Conservation (phyloP, 2,113 vertebrate genomes). For the Phainopepla nitens region DNA sequence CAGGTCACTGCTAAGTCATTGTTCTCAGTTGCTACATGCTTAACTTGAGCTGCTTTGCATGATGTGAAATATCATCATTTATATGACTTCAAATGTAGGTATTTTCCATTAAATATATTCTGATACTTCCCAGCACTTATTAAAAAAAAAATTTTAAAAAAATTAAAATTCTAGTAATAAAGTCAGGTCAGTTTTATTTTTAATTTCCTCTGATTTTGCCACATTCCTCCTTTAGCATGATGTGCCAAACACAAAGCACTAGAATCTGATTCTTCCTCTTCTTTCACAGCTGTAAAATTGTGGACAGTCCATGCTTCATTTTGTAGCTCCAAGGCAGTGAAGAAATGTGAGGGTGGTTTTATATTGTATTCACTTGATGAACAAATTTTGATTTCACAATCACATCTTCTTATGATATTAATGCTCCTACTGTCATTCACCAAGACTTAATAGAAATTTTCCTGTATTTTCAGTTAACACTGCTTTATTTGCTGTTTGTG, state of each 20-base stretch:
- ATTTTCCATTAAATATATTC: background rate
- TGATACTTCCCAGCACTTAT: background rate
- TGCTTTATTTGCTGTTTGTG: background rate
- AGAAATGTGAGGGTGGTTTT: background rate
- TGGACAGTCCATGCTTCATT: background rate
- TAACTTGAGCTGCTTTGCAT: background rate
- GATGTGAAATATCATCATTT: background rate
- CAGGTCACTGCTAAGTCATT: constrained; percentile 30
- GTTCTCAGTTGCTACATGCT: background rate
- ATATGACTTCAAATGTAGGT: background rate
- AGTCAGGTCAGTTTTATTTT: background rate
- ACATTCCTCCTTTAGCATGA: background rate
- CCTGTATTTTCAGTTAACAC: background rate
- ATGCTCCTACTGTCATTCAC: background rate
- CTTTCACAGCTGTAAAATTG: background rate
- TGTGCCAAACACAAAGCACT: background rate
- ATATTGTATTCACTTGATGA: background rate
- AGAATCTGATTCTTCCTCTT: background rate
- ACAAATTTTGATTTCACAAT: background rate
- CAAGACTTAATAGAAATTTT: background rate
- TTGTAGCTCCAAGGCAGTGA: background rate
- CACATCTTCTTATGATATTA: background rate
- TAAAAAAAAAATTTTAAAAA: background rate
- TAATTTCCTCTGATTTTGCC: background rate
- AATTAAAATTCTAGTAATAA: background rate